A percentile compares a stretch with the other conserved stretches of the same genome.
Conservation (phyloP, 1,140 invertebrate species). For the Vanessa atalanta region DNA sequence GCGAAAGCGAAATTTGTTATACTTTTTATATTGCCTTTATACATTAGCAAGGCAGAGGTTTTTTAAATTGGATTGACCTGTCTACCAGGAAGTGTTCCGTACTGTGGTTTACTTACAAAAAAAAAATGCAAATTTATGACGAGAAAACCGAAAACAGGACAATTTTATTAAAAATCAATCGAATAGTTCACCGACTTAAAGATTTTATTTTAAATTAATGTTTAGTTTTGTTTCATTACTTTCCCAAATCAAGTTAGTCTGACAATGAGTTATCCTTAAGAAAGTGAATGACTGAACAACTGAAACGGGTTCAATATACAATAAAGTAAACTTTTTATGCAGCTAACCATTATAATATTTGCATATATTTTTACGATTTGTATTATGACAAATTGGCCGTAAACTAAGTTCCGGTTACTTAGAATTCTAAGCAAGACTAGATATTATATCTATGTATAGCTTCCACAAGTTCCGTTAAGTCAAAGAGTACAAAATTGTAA, state of each 20-base stretch:
- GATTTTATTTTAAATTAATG: too few relatives aligned
- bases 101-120: too few relatives aligned
- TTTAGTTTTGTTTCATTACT: too few relatives aligned
- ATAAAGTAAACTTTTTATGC: not conserved
- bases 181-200: too few relatives aligned
- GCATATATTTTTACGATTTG: not conserved
- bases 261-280: too few relatives aligned
- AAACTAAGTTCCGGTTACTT: constrained; percentile 8
- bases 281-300: not conserved
- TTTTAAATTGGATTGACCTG: not conserved
- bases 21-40: not conserved
- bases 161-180: too few relatives aligned
- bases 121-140: too few relatives aligned
- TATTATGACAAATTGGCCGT: constrained; percentile 3
- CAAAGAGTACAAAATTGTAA: not conserved
- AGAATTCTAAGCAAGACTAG: constrained; percentile 9
- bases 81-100: not conserved
- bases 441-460: not conserved
- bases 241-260: too few relatives aligned
- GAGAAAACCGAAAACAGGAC: too few relatives aligned
- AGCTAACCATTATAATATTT: not conserved
- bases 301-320: not conserved
- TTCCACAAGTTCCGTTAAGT: constrained; percentile 1
- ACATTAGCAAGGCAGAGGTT: not conserved
- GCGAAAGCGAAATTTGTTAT: constrained; percentile 5